A percentile compares a stretch with the other conserved stretches of the same genome.
Evolutionary conservation across 2,888 invertebrate species (phyloP).

Genomic region (Spisula solida): DNA sequence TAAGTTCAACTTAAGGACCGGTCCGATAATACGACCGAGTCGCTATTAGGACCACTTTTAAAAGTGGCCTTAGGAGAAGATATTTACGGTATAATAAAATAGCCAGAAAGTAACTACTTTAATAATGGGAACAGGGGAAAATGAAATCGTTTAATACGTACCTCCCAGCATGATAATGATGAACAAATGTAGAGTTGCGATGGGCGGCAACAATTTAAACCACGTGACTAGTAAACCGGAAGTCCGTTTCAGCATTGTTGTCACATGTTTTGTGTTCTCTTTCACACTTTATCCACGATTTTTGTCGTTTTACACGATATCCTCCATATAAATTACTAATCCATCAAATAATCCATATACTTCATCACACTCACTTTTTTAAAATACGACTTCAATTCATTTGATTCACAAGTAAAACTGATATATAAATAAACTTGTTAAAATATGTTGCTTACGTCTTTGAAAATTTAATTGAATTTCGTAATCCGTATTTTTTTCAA

Average conservation of each 20-base stretch:
- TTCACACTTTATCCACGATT: conserved; percentile 34
- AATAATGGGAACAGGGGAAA: too few species aligned
- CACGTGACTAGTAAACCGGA: conserved; percentile 59
- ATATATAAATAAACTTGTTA: neutral
- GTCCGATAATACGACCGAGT: too few species aligned
- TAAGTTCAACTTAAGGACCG: too few species aligned
- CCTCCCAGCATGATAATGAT: conserved; percentile 61
- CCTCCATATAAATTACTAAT: neutral
- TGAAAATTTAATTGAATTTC: neutral
- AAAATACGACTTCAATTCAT: neutral
- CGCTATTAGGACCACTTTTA: too few species aligned
- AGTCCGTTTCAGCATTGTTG: conserved; percentile 67
- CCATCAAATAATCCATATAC: neutral
- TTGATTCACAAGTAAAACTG: neutral
- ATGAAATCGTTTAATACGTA: conserved; percentile 27
- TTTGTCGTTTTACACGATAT: neutral
- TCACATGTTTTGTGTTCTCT: conserved; percentile 56
- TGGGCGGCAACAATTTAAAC: conserved; percentile 64
- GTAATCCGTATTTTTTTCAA: neutral
- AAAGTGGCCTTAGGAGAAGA: too few species aligned
- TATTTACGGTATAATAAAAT: too few species aligned
- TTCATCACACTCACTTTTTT: neutral
- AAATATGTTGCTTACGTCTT: neutral
- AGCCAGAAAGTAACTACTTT: too few species aligned
- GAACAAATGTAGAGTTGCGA: conserved; percentile 53